Evolutionary conservation across 2,113 vertebrate species (phyloP).

Genomic region (Probosciger aterrimus): DNA sequence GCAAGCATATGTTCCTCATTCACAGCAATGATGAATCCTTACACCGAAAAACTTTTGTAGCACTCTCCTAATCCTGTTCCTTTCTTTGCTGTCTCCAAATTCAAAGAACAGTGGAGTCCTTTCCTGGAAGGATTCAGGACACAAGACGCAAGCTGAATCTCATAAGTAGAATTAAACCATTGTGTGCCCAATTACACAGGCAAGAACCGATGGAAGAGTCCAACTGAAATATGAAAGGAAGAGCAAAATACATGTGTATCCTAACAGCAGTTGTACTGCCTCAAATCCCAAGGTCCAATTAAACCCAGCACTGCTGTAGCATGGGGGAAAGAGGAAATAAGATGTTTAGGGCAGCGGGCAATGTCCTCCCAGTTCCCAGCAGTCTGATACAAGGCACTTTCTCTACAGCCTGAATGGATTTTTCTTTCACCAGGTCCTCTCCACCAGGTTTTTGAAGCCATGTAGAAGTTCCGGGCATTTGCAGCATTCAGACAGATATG

Average conservation of each 20-base stretch:
- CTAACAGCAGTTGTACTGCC: not conserved
- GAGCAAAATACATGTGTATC: not conserved
- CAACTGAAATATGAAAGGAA: not conserved
- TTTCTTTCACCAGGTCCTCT: slow-evolving; percentile 14
- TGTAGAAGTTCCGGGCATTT: not conserved
- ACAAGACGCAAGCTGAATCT: not conserved
- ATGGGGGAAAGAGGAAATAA: not conserved
- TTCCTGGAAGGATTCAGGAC: not conserved
- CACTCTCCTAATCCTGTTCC: not conserved
- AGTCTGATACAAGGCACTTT: not conserved
- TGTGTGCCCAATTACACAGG: not conserved
- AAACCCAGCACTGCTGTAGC: not conserved
- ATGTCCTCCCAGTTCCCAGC: not conserved
- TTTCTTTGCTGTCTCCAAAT: not conserved
- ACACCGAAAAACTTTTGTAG: not conserved
- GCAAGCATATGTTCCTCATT: not conserved
- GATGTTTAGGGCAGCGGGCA: not conserved
- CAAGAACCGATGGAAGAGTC: not conserved
- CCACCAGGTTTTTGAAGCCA: not conserved
- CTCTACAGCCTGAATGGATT: not conserved
- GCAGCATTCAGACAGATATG: slow-evolving; percentile 16
- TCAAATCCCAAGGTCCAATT: not conserved
- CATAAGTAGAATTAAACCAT: not conserved
- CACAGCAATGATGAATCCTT: not conserved
- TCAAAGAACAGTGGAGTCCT: not conserved